These are phyloP conservation scores for Erebia palarica DNA, from an alignment of 2,888 invertebrate species.

Conservation along the genomic window DNA sequence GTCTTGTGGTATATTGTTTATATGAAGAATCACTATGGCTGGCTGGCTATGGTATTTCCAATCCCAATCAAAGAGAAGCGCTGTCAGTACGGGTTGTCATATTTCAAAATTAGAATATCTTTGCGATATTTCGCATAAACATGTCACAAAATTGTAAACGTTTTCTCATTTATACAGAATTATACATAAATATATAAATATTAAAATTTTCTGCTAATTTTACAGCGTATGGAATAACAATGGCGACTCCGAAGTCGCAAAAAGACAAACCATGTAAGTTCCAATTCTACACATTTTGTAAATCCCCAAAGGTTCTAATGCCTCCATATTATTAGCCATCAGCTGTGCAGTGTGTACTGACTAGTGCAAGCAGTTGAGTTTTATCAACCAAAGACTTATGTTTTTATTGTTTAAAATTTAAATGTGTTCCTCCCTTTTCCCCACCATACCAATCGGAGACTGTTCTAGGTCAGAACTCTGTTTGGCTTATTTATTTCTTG, in stretches of 20 bases:
- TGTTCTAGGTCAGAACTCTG: too few species aligned
- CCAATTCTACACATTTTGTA: not conserved
- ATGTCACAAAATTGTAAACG: conserved; percentile 36
- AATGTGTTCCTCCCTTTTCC: too few species aligned
- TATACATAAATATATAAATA: conserved; percentile 11
- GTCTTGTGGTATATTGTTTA: too few species aligned
- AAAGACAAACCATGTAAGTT: conserved; percentile 70
- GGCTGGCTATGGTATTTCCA: not conserved
- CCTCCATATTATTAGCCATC: too few species aligned
- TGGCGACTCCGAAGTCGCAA: conserved; percentile 62
- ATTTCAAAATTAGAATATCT: conserved; percentile 40
- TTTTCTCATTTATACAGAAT: conserved; percentile 20
- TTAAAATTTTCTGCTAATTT: conserved; percentile 27
- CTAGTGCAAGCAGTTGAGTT: not conserved
- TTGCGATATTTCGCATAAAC: conserved; percentile 30
- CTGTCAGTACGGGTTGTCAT: conserved; percentile 10
- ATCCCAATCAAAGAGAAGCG: conserved; percentile 1
- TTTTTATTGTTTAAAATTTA: too few species aligned
- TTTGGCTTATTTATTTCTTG: too few species aligned
- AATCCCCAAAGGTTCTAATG: not conserved
- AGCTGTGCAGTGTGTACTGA: not conserved
- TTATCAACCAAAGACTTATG: not conserved
- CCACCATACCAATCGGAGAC: too few species aligned
- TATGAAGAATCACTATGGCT: not conserved
- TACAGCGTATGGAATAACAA: conserved; percentile 44